phyloP scores from a whole-genome alignment of 1,140 invertebrate species.

The Delia radicum region DNA sequence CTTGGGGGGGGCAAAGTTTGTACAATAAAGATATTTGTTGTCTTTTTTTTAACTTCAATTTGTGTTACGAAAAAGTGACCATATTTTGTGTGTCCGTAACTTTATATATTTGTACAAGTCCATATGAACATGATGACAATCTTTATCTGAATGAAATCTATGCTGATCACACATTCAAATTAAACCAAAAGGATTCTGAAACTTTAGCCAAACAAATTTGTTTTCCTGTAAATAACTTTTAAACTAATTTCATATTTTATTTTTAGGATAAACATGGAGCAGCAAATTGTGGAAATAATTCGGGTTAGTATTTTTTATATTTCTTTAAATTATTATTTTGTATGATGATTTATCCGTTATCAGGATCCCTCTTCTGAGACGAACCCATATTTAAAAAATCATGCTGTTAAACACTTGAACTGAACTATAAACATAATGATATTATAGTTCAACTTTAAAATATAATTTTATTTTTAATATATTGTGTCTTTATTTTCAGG shows the following conservation, averaged over 20 bases:
- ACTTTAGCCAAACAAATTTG: not conserved
- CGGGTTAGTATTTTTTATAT: not conserved
- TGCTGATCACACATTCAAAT: constrained; percentile 29
- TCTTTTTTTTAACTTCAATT: too few species aligned
- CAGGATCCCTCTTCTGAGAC: constrained; percentile 12
- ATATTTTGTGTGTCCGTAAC: not conserved
- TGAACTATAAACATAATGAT: not conserved
- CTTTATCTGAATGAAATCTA: constrained; percentile 23
- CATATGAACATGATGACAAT: constrained; percentile 23
- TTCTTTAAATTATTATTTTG: not conserved
- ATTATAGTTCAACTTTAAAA: not conserved
- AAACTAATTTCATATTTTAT: not conserved
- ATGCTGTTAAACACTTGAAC: constrained; percentile 3
- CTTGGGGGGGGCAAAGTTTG: too few species aligned
- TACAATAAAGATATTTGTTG: too few species aligned
- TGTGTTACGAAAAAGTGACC: not conserved
- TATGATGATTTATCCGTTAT: not conserved
- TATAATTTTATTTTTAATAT: not conserved
- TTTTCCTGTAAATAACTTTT: too few species aligned
- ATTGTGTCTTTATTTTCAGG: too few species aligned
- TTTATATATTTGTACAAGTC: not conserved
- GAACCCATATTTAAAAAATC: constrained; percentile 4
- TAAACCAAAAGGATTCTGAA: constrained; percentile 32
- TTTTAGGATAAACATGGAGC: not conserved
- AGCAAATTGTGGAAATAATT: not conserved